These are phyloP conservation scores for Arenaria interpres DNA, from an alignment of 2,113 vertebrate genomes.

Conservation along the genomic window DNA sequence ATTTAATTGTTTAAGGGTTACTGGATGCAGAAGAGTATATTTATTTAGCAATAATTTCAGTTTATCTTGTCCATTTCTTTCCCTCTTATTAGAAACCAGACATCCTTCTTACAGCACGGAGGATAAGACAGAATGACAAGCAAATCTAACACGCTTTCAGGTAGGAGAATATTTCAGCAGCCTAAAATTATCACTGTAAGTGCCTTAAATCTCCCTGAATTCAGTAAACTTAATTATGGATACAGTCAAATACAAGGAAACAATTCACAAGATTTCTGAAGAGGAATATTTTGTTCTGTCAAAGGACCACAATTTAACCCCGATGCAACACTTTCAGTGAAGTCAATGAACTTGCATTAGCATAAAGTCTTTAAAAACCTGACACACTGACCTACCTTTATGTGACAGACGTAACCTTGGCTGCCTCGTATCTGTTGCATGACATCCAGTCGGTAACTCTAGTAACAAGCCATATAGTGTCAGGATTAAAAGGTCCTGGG, in stretches of 20 bases:
- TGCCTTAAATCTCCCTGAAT: not conserved
- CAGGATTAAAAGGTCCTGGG: conserved; percentile 52
- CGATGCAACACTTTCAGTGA: not conserved
- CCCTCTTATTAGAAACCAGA: not conserved
- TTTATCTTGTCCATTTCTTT: conserved; percentile 4
- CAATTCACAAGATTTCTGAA: not conserved
- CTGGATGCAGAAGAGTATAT: not conserved
- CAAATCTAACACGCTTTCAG: conserved; percentile 21
- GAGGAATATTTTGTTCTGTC: not conserved
- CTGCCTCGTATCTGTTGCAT: conserved; percentile 66
- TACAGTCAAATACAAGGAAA: not conserved
- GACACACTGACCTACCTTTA: conserved; percentile 82
- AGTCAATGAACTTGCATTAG: conserved; percentile 8
- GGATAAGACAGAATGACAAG: not conserved
- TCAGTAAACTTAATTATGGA: not conserved
- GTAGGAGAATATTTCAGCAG: not conserved
- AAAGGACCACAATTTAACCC: not conserved
- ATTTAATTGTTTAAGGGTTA: conserved; percentile 44
- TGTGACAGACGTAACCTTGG: conserved; percentile 84
- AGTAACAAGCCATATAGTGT: conserved; percentile 64
- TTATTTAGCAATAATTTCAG: conserved; percentile 25
- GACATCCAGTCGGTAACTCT: conserved; percentile 52
- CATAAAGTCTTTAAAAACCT: conserved; percentile 20
- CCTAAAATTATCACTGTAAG: not conserved
- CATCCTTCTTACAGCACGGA: not conserved